These are phyloP conservation scores for Apodemia zela DNA, from an alignment of 2,888 invertebrate species.

Conservation along the genomic window DNA sequence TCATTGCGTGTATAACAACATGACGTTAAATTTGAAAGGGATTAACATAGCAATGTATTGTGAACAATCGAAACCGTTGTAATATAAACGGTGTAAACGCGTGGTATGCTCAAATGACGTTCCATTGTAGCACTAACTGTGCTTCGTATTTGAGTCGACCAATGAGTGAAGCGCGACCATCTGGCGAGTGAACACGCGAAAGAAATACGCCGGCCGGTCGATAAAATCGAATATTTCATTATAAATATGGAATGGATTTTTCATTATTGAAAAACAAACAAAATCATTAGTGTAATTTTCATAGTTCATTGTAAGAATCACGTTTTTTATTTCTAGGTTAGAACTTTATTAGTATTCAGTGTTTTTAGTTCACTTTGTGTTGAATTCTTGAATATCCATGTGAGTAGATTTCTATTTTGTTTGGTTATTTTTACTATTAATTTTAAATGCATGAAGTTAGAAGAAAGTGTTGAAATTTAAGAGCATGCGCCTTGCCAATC, in stretches of 20 bases:
- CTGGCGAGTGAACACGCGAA: constrained; percentile 31
- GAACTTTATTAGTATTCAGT: not conserved
- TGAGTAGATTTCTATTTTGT: not conserved
- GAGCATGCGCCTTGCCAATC: constrained; percentile 2
- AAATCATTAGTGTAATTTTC: not conserved
- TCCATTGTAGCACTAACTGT: constrained; percentile 31
- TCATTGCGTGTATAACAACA: not conserved
- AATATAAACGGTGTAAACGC: constrained; percentile 20
- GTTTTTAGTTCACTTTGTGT: not conserved
- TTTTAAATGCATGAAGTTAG: not conserved
- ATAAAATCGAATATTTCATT: constrained; percentile 19
- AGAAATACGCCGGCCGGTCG: constrained; percentile 31
- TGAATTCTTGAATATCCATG: not conserved
- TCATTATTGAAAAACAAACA: not conserved
- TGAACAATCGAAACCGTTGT: not conserved
- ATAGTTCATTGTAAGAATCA: not conserved
- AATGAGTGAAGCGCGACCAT: constrained; percentile 33
- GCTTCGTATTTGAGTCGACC: constrained; percentile 27
- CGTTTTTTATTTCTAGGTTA: constrained; percentile 2
- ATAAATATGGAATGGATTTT: not conserved
- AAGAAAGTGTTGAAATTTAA: constrained; percentile 1
- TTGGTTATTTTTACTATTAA: not conserved
- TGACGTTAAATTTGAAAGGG: not conserved
- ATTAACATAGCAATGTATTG: not conserved
- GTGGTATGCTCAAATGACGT: constrained; percentile 18